Percentiles rank a stretch among this genome's conserved stretches.
These are phyloP conservation scores for Xiphias gladius DNA, from an alignment of 2,113 vertebrate species.

Conservation along the genomic window DNA sequence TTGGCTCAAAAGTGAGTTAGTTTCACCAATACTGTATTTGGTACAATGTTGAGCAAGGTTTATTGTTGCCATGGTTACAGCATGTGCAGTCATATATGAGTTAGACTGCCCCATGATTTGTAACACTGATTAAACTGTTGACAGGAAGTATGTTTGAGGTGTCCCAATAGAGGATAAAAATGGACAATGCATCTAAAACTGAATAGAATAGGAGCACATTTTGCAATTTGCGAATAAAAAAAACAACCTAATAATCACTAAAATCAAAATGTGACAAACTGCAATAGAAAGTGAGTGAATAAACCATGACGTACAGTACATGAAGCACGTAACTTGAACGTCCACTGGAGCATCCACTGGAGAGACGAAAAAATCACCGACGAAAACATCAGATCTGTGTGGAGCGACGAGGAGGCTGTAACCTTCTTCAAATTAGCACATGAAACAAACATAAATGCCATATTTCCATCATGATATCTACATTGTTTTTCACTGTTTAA, in stretches of 20 bases:
- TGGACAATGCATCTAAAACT: conserved; percentile 1
- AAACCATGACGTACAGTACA: too few species aligned
- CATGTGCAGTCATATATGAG: conserved; percentile 55
- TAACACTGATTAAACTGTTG: conserved; percentile 57
- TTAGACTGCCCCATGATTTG: conserved; percentile 50
- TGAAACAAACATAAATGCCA: too few species aligned
- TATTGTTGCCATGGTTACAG: conserved; percentile 69
- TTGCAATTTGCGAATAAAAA: too few species aligned
- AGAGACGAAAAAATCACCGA: background rate
- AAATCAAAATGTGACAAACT: background rate
- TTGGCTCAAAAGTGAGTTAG: background rate
- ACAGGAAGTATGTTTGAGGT: conserved; percentile 48
- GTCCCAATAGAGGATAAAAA: conserved; percentile 26
- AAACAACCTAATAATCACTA: too few species aligned
- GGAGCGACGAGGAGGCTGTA: background rate
- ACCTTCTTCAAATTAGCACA: too few species aligned
- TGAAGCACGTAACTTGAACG: too few species aligned
- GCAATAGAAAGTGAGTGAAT: too few species aligned
- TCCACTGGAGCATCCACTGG: background rate
- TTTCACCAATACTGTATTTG: conserved; percentile 11
- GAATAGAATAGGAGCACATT: background rate
- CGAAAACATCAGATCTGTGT: background rate
- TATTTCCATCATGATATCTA: too few species aligned
- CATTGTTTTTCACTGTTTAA: too few species aligned
- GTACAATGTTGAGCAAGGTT: conserved; percentile 44